Conservation (phyloP, 2,888 invertebrate species). For the Sinelater perroti region DNA sequence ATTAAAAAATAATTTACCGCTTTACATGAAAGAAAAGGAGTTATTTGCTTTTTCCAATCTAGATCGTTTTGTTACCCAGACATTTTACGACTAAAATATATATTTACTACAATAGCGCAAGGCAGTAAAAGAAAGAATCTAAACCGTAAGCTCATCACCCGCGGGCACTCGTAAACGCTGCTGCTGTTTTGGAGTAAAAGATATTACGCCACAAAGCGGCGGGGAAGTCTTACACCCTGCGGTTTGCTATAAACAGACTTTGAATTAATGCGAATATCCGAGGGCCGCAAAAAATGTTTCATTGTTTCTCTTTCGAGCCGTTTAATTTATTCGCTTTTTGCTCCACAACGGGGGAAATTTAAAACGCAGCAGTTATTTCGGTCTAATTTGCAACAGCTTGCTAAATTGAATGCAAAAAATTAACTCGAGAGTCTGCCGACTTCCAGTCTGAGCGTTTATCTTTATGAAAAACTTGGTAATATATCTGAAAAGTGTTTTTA, state of each 20-base stretch:
- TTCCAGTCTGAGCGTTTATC: no score
- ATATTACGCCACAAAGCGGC: conserved; percentile 23
- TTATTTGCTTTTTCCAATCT: no score
- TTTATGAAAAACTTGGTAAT: no score
- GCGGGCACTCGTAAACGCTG: conserved; percentile 20
- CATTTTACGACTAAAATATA: no score
- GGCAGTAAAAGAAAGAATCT: no score
- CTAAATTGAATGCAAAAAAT: conserved; percentile 6
- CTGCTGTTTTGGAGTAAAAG: conserved; percentile 15
- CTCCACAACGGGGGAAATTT: conserved; percentile 11
- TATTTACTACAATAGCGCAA: no score
- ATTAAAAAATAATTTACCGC: no score
- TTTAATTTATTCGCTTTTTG: conserved; percentile 26
- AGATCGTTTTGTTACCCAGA: no score
- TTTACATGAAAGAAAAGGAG: no score
- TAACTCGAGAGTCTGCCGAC: no score
- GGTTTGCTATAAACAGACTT: conserved; percentile 27
- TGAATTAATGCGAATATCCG: conserved; percentile 25
- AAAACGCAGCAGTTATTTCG: conserved; percentile 15
- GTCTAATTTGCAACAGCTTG: conserved; percentile 9
- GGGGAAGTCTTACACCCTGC: conserved; percentile 24
- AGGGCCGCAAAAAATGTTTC: conserved; percentile 24
- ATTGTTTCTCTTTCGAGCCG: conserved; percentile 26
- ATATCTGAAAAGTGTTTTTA: no score
- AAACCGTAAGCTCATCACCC: no score